Evolutionary conservation across 2,888 invertebrate species (phyloP), one percentile per base, ranked within the genome.

Genomic region (Rhaphigaster nebulosa): DNA sequence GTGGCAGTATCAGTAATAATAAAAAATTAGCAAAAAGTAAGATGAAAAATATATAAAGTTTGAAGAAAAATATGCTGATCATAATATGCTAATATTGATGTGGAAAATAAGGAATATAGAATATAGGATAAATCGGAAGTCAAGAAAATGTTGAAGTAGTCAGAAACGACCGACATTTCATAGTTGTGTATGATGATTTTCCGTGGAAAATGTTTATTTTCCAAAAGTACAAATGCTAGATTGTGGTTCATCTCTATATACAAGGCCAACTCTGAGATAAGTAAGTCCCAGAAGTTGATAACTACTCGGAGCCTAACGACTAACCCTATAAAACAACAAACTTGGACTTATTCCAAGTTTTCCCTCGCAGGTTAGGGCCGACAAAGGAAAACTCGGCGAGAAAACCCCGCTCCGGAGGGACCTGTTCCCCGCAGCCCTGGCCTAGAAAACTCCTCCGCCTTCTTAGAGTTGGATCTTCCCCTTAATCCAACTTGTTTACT

Each of bases 401-500:
- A 41, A 65, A 65, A n/a, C 15, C n/a, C 8, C 60, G 0, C 60
- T 38, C 45, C 45, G 10, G 12, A n/a, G 41, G 45, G 45, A 50
- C 84, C n/a, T n/a, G 70, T 10, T 84, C 45, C 84, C 41, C 41
- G n/a, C 41, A 84, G 84, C 4, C 84, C 84, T 50, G 84, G 26
- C 45, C 84, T 84, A 84, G 84, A 84, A 84, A 84, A 84, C 45
- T 84, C 20, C 13, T 38, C 8, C 1, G 70, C n/a, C n/a, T n/a
- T n/a, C n/a, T n/a, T n/a, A n/a, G n/a, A 45, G 84, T 84, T 45
- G 38, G 84, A n/a, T 84, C 38, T 84, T 84, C 84, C 41, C n/a
- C 45, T 84, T n/a, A 26, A 84, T 45, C 84, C 10, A 45, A 84
- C 84, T 84, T 84, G 84, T 84, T 84, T 84, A 84, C 84, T 41